Evolutionary conservation across 2,888 invertebrate genomes (phyloP).

Genomic region (Synanthedon vespiformis): DNA sequence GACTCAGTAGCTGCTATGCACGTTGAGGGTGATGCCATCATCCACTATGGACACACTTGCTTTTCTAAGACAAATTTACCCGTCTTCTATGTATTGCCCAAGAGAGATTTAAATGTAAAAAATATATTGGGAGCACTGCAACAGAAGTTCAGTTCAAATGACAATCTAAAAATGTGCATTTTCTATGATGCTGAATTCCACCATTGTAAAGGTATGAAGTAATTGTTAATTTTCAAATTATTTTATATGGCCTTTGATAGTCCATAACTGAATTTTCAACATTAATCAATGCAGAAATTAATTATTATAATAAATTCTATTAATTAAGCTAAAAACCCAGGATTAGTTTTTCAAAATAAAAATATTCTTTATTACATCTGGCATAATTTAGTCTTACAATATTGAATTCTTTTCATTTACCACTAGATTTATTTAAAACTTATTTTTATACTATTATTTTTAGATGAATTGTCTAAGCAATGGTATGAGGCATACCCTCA

Average conservation of each 20-base stretch:
- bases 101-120: conserved; percentile 66
- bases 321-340: no score
- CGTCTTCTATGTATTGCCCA: conserved; percentile 79
- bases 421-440: background rate
- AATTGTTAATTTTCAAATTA: background rate
- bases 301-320: background rate
- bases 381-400: no score
- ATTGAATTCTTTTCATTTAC: no score
- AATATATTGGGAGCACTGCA: conserved; percentile 18
- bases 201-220: conserved; percentile 70
- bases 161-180: conserved; percentile 53
- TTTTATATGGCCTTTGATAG: background rate
- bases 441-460: conserved; percentile 11
- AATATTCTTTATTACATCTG: no score
- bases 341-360: no score
- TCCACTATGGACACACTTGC: conserved; percentile 94
- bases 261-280: no score
- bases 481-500: conserved; percentile 40
- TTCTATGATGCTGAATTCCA: conserved; percentile 78
- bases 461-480: conserved; percentile 32
- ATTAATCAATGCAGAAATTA: no score
- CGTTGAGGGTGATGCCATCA: conserved; percentile 83
- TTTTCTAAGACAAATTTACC: conserved; percentile 83
- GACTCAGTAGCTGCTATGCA: conserved; percentile 93
- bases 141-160: conserved; percentile 30